These are phyloP conservation scores for Drosophila orena DNA, from an alignment of 1,140 invertebrate species.

Conservation along the genomic window DNA sequence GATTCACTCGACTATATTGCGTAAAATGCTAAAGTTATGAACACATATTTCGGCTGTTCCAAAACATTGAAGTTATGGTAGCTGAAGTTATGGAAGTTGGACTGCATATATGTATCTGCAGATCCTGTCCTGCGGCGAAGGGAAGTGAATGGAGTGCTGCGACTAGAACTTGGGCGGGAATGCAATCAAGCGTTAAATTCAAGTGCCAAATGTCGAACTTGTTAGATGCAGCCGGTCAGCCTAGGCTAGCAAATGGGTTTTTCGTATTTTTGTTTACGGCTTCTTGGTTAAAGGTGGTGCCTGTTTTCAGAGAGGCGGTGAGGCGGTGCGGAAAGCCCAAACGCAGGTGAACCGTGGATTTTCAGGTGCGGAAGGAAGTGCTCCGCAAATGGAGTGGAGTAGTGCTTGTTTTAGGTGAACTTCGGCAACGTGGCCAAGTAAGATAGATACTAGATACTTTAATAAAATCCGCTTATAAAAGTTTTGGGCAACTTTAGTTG, in stretches of 20 bases:
- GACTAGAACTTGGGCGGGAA: slow-evolving; percentile 32
- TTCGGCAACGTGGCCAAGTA: slow-evolving; percentile 29
- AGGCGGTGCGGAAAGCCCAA: slow-evolving; percentile 8
- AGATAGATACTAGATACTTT: slow-evolving; percentile 37
- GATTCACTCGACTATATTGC: not conserved
- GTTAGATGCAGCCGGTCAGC: slow-evolving; percentile 64
- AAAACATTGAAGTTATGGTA: slow-evolving; percentile 13
- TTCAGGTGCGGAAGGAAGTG: slow-evolving; percentile 46
- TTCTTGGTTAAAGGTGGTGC: slow-evolving; percentile 31
- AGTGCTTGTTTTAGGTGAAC: slow-evolving; percentile 38
- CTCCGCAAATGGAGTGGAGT: not conserved
- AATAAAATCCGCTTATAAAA: slow-evolving; percentile 33
- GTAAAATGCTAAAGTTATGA: not conserved
- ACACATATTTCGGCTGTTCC: not conserved
- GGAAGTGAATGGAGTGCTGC: not conserved
- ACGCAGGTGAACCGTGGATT: slow-evolving; percentile 43
- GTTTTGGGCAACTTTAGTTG: slow-evolving; percentile 10
- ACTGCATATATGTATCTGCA: not conserved
- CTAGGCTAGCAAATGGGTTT: slow-evolving; percentile 41
- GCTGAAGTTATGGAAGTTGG: slow-evolving; percentile 23
- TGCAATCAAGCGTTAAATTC: slow-evolving; percentile 82
- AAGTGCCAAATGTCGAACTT: slow-evolving; percentile 80
- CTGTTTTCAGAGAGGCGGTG: slow-evolving; percentile 2
- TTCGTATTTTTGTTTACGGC: slow-evolving; percentile 63
- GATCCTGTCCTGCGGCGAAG: slow-evolving; percentile 12